Base-by-base conservation (phyloP, 2,797 vertebrate genomes). In the Erpetoichthys calabaricus region DNA sequence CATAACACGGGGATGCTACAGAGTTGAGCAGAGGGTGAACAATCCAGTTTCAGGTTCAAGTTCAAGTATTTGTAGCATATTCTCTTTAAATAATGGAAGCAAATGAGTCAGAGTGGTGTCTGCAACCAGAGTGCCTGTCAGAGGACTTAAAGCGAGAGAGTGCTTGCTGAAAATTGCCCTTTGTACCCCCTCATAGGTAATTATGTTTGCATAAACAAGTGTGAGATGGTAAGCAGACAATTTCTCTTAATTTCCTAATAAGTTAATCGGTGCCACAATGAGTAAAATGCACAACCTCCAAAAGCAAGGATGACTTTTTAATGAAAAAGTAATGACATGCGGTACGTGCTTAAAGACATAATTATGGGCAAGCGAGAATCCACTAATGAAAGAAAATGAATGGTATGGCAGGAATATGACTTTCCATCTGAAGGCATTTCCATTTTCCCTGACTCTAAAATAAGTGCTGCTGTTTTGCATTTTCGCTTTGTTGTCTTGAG, bases 251-350 rank as follows among this genome's bases (percentile, higher is more conserved):
- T 53, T 56, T 45, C 7, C 44, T 58, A 59, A 53, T 59, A 51
- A 59, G 45, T 63, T 60, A 63, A 60, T 57, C 10, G 58, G 58
- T 47, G 51, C 45, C 62, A 45, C 55, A 58, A 51, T 44, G 56
- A 45, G 44, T 53, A 45, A 54, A 44, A 50, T 54, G 55, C 54
- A 10, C 47, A 50, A 45, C 46, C 50, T 54, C 41, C 4, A 41
- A 51, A 62, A 53, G 62, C 50, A 42, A 55, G 25, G 45, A 56
- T 56, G 51, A 53, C 51, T 63, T 63, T 60, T 60, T 60, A 57
- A 61, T 57, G 60, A 60, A 56, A 59, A 55, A 59, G 58, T 54
- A 63, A 61, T 57, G 56, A 59, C 55, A 45, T 45, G 62, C 62
- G 42, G 46, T 57, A 63, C 56, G 55, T 63, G 50, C 62, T 60